phyloP scores from a whole-genome alignment of 2,888 invertebrate species.

The Plebejus argus region DNA sequence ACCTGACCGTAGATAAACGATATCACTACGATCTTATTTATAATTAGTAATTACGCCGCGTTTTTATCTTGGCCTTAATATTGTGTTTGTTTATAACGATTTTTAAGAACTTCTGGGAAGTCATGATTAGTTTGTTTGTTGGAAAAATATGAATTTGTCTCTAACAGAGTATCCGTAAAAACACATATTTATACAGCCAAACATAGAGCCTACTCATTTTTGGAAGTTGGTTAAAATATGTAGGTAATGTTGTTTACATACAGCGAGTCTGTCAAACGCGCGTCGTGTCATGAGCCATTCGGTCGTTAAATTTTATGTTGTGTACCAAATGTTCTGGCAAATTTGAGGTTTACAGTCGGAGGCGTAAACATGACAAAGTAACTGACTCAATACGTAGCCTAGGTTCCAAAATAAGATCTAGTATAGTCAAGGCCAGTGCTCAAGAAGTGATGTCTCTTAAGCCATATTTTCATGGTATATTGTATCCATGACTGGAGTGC shows the following conservation, averaged over 20 bases:
- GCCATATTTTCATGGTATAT: too few relatives aligned
- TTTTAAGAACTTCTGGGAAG: not conserved
- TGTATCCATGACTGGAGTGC: too few relatives aligned
- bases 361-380: not conserved
- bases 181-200: too few relatives aligned
- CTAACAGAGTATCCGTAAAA: too few relatives aligned
- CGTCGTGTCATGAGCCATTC: not conserved
- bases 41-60: not conserved
- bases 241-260: not conserved
- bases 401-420: not conserved
- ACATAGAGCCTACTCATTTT: too few relatives aligned
- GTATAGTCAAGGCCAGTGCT: too few relatives aligned
- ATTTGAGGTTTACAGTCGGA: constrained; percentile 1
- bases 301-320: not conserved
- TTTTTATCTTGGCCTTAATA: constrained; percentile 20
- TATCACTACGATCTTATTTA: not conserved
- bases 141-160: not conserved
- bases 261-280: not conserved
- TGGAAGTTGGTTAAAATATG: not conserved
- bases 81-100: constrained; percentile 11
- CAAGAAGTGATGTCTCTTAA: too few relatives aligned
- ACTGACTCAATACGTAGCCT: not conserved
- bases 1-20: not conserved
- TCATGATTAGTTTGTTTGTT: not conserved
- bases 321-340: constrained; percentile 11